Evolutionary conservation across 2,113 vertebrate species (phyloP).

Genomic region (Montifringilla adamsi): DNA sequence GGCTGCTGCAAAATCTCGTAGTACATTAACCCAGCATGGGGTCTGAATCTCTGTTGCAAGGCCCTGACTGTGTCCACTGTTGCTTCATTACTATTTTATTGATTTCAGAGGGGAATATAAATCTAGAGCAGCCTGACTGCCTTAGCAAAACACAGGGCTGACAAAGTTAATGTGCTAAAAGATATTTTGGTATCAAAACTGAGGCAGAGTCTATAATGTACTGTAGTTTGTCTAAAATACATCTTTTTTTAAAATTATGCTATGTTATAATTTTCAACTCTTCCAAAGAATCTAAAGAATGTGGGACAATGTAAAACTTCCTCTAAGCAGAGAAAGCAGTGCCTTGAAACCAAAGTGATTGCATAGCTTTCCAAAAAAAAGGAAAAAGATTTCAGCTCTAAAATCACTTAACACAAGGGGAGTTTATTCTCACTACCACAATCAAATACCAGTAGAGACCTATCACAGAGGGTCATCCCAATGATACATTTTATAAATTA

Average conservation of each 20-base stretch:
- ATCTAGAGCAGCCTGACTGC: slow-evolving; percentile 15
- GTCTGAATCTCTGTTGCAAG: background rate
- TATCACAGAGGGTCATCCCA: background rate
- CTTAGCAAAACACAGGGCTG: slow-evolving; percentile 3
- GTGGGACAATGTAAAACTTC: background rate
- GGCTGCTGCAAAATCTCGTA: slow-evolving; percentile 36
- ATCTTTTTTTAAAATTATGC: background rate
- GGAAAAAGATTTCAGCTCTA: background rate
- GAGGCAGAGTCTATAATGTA: background rate
- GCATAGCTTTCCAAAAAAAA: background rate
- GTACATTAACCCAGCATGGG: slow-evolving; percentile 53
- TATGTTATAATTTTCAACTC: background rate
- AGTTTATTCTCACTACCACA: background rate
- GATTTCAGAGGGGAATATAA: slow-evolving; percentile 52
- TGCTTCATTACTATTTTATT: slow-evolving; percentile 66
- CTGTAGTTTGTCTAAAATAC: background rate
- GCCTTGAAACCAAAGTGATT: background rate
- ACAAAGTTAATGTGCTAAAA: background rate
- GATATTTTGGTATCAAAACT: background rate
- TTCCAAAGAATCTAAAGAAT: background rate
- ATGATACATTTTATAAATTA: background rate
- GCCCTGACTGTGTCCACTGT: background rate
- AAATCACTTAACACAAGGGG: background rate
- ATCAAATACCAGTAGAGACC: background rate
- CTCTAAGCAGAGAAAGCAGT: background rate